Evolutionary conservation across 2,888 invertebrate species (phyloP).

Genomic region (Dicyrtomina minuta): DNA sequence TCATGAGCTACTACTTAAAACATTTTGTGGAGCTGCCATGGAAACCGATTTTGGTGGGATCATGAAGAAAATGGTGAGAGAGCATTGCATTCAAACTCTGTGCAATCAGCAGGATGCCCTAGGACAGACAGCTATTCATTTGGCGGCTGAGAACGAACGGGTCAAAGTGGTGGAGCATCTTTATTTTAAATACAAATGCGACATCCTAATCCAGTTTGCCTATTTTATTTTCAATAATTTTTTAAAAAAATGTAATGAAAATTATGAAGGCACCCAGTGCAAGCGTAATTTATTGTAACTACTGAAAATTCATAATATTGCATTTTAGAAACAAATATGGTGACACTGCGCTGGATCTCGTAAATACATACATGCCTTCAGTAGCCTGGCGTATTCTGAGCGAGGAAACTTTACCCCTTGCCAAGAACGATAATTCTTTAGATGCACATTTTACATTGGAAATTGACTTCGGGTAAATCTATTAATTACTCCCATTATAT

Average conservation of each 20-base stretch:
- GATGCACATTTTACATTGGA: slow-evolving; percentile 24
- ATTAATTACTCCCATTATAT: too few species aligned
- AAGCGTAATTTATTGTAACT: too few species aligned
- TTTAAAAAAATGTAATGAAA: too few species aligned
- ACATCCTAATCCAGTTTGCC: slow-evolving; percentile 15
- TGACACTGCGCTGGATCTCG: neutral
- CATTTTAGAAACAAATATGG: neutral
- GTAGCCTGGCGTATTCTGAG: neutral
- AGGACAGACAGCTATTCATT: slow-evolving; percentile 1
- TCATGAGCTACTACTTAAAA: too few species aligned
- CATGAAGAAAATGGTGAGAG: too few species aligned
- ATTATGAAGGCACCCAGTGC: too few species aligned
- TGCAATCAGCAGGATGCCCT: neutral
- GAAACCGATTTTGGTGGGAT: too few species aligned
- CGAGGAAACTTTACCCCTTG: neutral
- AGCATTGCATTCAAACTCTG: neutral
- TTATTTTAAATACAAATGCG: neutral
- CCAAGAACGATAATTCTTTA: slow-evolving; percentile 11
- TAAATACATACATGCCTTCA: slow-evolving; percentile 7
- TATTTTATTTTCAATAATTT: too few species aligned
- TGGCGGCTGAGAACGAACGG: neutral
- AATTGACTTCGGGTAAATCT: slow-evolving; percentile 15
- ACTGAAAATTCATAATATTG: too few species aligned
- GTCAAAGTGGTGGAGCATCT: neutral
- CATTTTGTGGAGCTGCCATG: too few species aligned